These are phyloP conservation scores for Podarcis muralis DNA, from an alignment of 2,113 vertebrate species.

Conservation along the genomic window DNA sequence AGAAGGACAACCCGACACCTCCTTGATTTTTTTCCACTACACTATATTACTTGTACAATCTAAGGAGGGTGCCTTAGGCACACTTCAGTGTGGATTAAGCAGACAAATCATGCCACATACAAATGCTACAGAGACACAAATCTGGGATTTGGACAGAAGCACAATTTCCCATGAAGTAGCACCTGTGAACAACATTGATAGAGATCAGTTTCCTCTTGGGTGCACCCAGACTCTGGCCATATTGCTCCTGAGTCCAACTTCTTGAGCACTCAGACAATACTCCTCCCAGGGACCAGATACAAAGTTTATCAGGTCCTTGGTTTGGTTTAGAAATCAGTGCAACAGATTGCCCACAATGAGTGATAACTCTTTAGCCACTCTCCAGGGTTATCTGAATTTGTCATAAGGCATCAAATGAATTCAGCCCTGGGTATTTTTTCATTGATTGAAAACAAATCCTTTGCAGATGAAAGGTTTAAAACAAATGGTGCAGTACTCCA, in stretches of 20 bases:
- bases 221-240: background rate
- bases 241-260: background rate
- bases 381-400: background rate
- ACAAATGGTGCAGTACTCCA: background rate
- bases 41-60: background rate
- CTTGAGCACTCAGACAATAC: background rate
- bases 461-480: constrained; percentile 14
- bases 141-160: background rate
- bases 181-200: background rate
- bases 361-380: background rate
- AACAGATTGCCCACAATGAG: background rate
- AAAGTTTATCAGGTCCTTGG: background rate
- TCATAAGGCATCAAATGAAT: background rate
- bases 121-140: background rate
- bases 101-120: background rate
- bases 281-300: too few relatives aligned
- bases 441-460: constrained; percentile 8
- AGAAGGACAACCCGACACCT: too few relatives aligned
- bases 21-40: too few relatives aligned
- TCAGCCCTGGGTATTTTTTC: accelerated
- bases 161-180: background rate
- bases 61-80: background rate
- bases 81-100: background rate
- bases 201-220: background rate
- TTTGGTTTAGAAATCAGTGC: background rate